These are phyloP conservation scores for Dolichotis patagonum DNA, from an alignment of 2,113 vertebrate genomes.

Conservation along the genomic window DNA sequence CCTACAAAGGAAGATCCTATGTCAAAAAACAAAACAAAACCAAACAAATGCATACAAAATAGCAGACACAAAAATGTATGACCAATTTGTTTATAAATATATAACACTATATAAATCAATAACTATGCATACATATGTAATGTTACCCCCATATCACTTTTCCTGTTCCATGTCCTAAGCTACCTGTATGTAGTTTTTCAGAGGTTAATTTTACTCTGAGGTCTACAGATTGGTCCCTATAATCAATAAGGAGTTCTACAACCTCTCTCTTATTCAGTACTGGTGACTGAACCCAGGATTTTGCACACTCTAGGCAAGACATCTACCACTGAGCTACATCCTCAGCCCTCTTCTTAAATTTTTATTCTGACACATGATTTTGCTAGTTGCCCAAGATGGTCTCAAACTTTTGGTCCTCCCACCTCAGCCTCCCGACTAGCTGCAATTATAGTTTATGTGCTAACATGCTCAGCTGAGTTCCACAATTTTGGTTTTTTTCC, in stretches of 20 bases:
- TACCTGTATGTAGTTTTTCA: background rate
- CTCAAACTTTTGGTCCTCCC: background rate
- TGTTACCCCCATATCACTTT: background rate
- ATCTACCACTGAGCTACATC: too few species aligned
- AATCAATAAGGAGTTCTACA: conserved; percentile 36
- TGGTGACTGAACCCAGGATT: too few species aligned
- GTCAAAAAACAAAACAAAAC: background rate
- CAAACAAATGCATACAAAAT: conserved; percentile 27
- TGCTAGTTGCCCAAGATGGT: background rate
- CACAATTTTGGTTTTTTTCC: background rate
- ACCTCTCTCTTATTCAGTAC: background rate
- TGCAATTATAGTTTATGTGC: background rate
- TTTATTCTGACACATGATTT: too few species aligned
- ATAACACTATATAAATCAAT: background rate
- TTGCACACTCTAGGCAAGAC: too few species aligned
- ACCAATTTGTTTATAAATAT: background rate
- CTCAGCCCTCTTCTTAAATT: too few species aligned
- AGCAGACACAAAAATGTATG: background rate
- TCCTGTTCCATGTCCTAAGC: conserved; percentile 13
- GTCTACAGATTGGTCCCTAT: background rate
- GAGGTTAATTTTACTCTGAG: conserved; percentile 51
- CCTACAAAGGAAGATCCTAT: background rate
- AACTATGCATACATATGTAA: background rate
- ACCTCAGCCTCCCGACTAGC: background rate
- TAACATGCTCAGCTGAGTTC: background rate